Base-by-base conservation (phyloP, 2,888 invertebrate species). In the Cheiracanthium punctorium region DNA sequence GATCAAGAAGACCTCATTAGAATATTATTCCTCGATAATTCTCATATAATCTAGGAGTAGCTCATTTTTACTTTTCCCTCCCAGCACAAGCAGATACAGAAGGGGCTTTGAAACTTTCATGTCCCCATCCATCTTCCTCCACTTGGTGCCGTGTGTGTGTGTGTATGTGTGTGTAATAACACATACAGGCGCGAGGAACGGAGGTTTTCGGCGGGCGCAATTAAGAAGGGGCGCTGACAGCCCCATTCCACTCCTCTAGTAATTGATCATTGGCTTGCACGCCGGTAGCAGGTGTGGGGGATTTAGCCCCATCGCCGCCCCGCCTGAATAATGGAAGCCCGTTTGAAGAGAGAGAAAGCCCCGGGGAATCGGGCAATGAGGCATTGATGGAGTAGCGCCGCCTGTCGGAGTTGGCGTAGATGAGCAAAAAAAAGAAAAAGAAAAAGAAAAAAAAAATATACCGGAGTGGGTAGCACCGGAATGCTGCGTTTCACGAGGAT, bases 241-340 rank as follows among this genome's bases (percentile, higher is more conserved):
- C 64, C 75, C 20, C 7, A n/a, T 0, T 24, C 37, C 71, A 20
- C 29, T 71, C 71, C 71, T n/a, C 64, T 41, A 75, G 75, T 75
- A 75, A 75, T 75, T 75, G 75, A 75, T 75, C 64, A 75, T 75
- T 75, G 75, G 58, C 73, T 20, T 20, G 52, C 58, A 17, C 20
- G 30, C 75, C 75, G 75, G 75, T 75, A 75, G 75, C 75, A 75
- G 75, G 75, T 75, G 75, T 37, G 75, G 65, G 75, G 65, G 75
- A 75, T 75, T 75, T 64, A 64, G 65, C 58, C 73, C n/a, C 58
- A 58, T 58, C 58, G 29, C 58, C 58, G 73, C 10, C 7, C 52
- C 30, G 29, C 75, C 41, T 75, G 75, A 75, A 75, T 75, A 75
- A 75, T 75, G 41, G 75, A 75, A 64, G 52, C 43, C 41, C 70